phyloP scores from a whole-genome alignment of 2,888 invertebrate species.

The Aradus depressus region DNA sequence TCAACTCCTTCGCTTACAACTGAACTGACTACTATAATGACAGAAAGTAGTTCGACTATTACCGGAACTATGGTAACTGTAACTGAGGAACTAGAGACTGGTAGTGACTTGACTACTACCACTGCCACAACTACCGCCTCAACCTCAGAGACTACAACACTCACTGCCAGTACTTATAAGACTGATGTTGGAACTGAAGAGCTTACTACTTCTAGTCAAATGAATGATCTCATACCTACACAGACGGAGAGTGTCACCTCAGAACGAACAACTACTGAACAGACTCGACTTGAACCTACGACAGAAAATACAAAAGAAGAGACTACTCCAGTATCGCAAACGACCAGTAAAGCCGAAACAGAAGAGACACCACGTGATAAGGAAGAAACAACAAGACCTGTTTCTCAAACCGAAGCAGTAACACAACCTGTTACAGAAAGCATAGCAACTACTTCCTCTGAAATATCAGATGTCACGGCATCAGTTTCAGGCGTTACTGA shows the following conservation, averaged over 20 bases:
- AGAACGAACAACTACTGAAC: slow-evolving; percentile 11
- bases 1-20: slow-evolving; percentile 24
- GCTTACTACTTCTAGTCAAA: slow-evolving; percentile 17
- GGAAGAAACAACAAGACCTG: neutral
- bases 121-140: slow-evolving; percentile 4
- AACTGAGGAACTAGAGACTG: neutral
- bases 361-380: neutral
- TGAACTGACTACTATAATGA: slow-evolving; percentile 20
- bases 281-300: neutral
- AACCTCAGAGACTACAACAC: slow-evolving; percentile 21
- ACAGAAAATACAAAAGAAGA: slow-evolving; percentile 5
- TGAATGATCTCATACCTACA: slow-evolving; percentile 13
- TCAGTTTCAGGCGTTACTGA: neutral
- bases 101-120: neutral
- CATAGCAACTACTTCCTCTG: slow-evolving; percentile 2
- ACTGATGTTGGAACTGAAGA: slow-evolving; percentile 19
- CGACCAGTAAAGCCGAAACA: neutral
- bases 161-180: slow-evolving; percentile 14
- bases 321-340: neutral
- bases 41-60: slow-evolving; percentile 11
- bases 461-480: slow-evolving; percentile 1
- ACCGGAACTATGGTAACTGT: slow-evolving; percentile 1
- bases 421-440: slow-evolving; percentile 9
- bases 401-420: neutral
- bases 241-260: slow-evolving; percentile 4